Evolutionary conservation across 2,113 vertebrate species (phyloP), one percentile per base, ranked within the genome.

Genomic region (Paramisgurnus dabryanus): DNA sequence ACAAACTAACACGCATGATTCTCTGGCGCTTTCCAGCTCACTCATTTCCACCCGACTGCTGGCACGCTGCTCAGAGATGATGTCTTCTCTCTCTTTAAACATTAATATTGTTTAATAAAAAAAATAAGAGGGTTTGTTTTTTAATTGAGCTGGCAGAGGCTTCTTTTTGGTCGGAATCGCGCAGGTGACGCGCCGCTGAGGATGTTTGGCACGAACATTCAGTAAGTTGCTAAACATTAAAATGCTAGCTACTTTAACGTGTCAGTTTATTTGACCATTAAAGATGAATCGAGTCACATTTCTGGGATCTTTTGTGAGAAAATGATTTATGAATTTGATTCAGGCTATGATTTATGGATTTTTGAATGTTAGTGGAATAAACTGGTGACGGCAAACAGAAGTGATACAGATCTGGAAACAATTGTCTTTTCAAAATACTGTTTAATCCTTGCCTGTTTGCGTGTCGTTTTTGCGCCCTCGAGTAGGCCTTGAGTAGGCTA

Each of bases 81-180:
- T 87, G 85, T 82, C 78, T 82, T 74, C 73, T 72, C 72, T 84
- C 69, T 87, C 86, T 83, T 88, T 66, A 79, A 84, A 67, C 81
- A 82, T 88, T 87, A 79, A 86, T 88, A 87, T 89, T 86, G 87
- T 82, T 34, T 34, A 34, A 87, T 86, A 81, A n/a, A 22, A 67
- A 65, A 80, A 61, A 43, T 76, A 78, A 71, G 60, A 64, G 83
- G 70, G 53, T 67, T 64, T 83, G 82, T 74, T 87, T 81, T 87
- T 84, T 87, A 87, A 88, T 89, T 69, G 76, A 82, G 82, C 89
- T 90, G 87, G 87, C 80, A 79, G 71, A 68, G 10, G 70, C 63
- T 82, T 78, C 63, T 67, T 71, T 74, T 81, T 60, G 84, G 81
- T 76, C 81, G 78, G 70, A 81, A 84, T 83, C 87, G 83, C 77